Conservation (phyloP, 2,113 vertebrate species). For the Urocitellus parryii region DNA sequence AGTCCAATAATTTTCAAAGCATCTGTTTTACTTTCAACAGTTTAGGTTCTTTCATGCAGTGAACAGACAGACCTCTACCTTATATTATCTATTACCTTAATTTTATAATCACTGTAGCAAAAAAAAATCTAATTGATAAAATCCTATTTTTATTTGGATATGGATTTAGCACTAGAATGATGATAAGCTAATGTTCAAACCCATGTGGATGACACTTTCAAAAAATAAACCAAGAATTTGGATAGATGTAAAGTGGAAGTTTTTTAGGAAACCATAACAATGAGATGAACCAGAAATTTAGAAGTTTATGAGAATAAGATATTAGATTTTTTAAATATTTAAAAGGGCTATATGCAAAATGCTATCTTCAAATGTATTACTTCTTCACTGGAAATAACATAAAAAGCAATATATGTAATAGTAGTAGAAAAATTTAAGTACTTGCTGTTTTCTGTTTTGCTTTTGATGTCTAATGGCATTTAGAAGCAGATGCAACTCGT, state of each 20-base stretch:
- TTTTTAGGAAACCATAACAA: background rate
- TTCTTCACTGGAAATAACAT: constrained; percentile 24
- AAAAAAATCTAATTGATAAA: background rate
- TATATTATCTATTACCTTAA: constrained; percentile 1
- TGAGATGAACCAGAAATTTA: background rate
- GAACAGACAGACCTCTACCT: background rate
- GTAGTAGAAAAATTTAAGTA: background rate
- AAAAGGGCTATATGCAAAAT: background rate
- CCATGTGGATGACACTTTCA: background rate
- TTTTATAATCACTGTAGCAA: constrained; percentile 51
- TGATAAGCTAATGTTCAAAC: background rate
- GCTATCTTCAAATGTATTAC: background rate
- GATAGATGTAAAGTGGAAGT: background rate
- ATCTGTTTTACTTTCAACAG: constrained; percentile 72
- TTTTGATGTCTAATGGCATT: background rate
- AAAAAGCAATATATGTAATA: background rate
- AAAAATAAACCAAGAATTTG: background rate
- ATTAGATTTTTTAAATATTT: background rate
- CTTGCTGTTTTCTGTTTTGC: background rate
- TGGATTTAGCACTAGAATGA: background rate
- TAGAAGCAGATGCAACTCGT: background rate
- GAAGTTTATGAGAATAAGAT: background rate
- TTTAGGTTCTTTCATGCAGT: constrained; percentile 13
- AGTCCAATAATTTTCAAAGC: constrained; percentile 63
- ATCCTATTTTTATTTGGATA: constrained; percentile 30